phyloP scores from a whole-genome alignment of 1,140 invertebrate species.

The Drosophila sproati region DNA sequence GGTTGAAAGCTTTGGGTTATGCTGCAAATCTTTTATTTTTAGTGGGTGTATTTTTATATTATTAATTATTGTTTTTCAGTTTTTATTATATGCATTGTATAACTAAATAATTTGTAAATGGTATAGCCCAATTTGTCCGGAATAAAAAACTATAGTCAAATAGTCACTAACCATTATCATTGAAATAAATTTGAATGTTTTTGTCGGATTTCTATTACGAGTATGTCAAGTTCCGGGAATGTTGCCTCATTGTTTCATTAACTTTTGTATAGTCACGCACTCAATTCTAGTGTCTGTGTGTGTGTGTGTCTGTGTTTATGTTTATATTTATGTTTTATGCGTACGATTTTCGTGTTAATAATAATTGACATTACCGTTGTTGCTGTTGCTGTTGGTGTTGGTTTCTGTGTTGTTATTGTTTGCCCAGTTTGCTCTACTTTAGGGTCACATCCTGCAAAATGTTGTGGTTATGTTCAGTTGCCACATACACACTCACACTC shows the following conservation, averaged over 20 bases:
- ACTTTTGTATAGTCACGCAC: neutral
- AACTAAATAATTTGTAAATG: no score
- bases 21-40: no score
- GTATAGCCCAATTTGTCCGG: no score
- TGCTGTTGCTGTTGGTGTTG: constrained; percentile 26
- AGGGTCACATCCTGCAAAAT: constrained; percentile 37
- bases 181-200: neutral
- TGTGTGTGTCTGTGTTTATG: constrained; percentile 6
- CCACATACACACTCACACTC: neutral
- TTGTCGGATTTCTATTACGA: neutral
- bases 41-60: no score
- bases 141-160: no score
- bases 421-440: constrained; percentile 54
- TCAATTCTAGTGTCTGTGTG: neutral
- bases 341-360: constrained; percentile 72
- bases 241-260: neutral
- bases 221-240: neutral
- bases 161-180: no score
- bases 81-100: no score
- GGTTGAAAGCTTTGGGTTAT: no score
- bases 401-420: constrained; percentile 19
- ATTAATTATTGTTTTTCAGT: no score
- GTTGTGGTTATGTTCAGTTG: constrained; percentile 10
- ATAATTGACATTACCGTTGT: constrained; percentile 74
- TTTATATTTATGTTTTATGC: constrained; percentile 26